These are phyloP conservation scores for Gadopsis bispinosus DNA, from an alignment of 2,797 vertebrate species.

Conservation along the genomic window DNA sequence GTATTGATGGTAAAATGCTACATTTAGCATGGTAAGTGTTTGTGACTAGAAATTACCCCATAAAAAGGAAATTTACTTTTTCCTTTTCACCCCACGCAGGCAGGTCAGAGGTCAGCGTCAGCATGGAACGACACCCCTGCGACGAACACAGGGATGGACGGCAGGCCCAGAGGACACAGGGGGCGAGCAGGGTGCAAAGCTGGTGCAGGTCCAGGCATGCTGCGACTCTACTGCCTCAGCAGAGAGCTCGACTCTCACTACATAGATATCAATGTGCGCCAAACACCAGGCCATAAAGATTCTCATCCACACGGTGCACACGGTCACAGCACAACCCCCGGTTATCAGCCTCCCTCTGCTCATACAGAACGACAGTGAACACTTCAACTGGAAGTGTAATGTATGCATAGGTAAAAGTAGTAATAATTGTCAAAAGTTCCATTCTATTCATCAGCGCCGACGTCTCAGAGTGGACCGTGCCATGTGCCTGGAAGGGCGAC, in stretches of 20 bases:
- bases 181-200: slow-evolving; percentile 5
- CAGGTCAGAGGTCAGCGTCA: slow-evolving; percentile 36
- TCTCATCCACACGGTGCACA: slow-evolving; percentile 24
- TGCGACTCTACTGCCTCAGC: slow-evolving; percentile 41
- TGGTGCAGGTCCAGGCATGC: slow-evolving; percentile 34
- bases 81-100: not conserved
- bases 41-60: too few species aligned
- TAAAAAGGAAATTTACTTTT: not conserved
- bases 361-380: slow-evolving; percentile 30
- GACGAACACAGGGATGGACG: slow-evolving; percentile 35
- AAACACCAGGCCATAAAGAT: slow-evolving; percentile 63
- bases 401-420: slow-evolving; percentile 24
- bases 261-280: slow-evolving; percentile 44
- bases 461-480: slow-evolving; percentile 14
- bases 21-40: not conserved
- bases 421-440: slow-evolving; percentile 29
- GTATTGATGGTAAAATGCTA: slow-evolving; percentile 7
- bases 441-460: slow-evolving; percentile 14
- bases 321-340: slow-evolving; percentile 20
- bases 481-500: slow-evolving; percentile 28
- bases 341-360: slow-evolving; percentile 27
- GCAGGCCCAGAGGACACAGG: slow-evolving; percentile 15
- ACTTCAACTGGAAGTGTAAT: slow-evolving; percentile 29
- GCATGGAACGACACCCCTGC: slow-evolving; percentile 2
- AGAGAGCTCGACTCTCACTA: slow-evolving; percentile 46